Evolutionary conservation across 2,113 vertebrate genomes (phyloP).

Genomic region (Okapia johnstoni): DNA sequence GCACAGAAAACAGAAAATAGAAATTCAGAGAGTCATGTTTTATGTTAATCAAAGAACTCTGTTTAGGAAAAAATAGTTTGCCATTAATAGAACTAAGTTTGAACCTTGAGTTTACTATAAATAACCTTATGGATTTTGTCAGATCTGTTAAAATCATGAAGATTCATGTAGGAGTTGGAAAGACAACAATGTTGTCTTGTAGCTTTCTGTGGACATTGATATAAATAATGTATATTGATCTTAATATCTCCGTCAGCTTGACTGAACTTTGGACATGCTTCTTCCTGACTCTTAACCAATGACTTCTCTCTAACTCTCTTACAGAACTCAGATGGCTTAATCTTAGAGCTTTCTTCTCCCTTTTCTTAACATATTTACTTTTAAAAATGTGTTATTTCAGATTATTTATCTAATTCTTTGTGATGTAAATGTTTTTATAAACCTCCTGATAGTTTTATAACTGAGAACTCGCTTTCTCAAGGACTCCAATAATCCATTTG

Average conservation of each 20-base stretch:
- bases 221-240: background rate
- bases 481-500: background rate
- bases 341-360: fast-evolving
- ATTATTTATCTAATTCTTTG: background rate
- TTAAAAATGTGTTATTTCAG: background rate
- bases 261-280: background rate
- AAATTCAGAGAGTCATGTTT: background rate
- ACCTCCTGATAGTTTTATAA: background rate
- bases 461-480: background rate
- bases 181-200: background rate
- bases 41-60: background rate
- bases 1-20: background rate
- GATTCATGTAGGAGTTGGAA: background rate
- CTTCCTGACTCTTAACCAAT: background rate
- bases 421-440: background rate
- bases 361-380: background rate
- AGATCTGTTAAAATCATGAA: background rate
- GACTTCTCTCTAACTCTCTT: fast-evolving
- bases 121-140: background rate
- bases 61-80: background rate
- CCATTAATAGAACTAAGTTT: background rate
- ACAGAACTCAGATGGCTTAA: background rate
- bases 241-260: background rate
- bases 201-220: background rate
- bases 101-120: background rate